Base-by-base conservation (phyloP, 2,797 vertebrate species). In the Salmo trutta region DNA sequence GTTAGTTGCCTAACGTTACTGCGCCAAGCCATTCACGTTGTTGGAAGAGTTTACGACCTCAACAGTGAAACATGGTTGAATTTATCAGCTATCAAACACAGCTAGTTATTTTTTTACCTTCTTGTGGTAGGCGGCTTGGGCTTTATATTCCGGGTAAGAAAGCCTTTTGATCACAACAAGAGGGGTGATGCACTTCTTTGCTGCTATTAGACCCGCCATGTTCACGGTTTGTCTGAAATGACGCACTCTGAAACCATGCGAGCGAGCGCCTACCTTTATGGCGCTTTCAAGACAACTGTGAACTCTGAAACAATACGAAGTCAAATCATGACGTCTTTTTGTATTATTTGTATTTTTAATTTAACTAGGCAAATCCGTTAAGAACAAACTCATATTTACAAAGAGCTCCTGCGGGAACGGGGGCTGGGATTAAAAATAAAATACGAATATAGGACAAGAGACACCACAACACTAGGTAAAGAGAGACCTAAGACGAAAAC, bases 51-150 rank as follows among this genome's bases (percentile, higher is more conserved):
- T 56, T 5, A 56, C 8, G 41, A 41, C 54, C 19, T n/a, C 54
- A 72, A 72, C 51, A 31, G 15, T 27, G 14, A 7, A 1, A 41
- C 68, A 17, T 36, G 29, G 16, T 6, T 31, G 29, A 31, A 17
- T 21, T 7, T 53, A 54, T 14, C 66, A 73, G 29, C 10, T 41
- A 75, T 10, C 27, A 24, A 17, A n/a, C 54, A 21, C 5, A 59
- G 54, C 36, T 2, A 73, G 31, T 36, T 21, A 68, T 27, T 29
- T 47, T 85, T 24, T 75, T 93, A 94, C 94, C 92, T 95, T 95
- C 81, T 92, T 33, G 84, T 95, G 94, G 80, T 95, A 95, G 62
- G 82, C 88, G 67, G 88, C 90, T 79, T 86, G 89, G 31, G 79
- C 72, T 68, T 85, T 82, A n/a, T 92, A 82, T 75, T 93, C 91